Percentiles rank a stretch among this genome's conserved stretches.
Evolutionary conservation across 2,797 vertebrate species (phyloP).

Genomic region (Macropus fuliginosus): DNA sequence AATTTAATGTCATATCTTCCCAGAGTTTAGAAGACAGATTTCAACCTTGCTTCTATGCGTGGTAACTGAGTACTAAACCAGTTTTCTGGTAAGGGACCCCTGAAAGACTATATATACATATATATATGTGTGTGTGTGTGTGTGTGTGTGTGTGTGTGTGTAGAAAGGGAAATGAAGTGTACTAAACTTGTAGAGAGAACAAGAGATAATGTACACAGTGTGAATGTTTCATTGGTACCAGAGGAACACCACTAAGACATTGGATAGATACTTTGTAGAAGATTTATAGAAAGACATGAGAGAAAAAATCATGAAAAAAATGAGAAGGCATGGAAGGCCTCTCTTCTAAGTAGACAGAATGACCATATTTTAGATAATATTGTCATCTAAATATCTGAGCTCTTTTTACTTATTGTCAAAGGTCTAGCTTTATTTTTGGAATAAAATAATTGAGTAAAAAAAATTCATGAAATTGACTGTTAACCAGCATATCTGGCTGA

Average conservation of each 20-base stretch:
- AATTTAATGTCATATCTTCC: slow-evolving; percentile 40
- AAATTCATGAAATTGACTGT: not conserved
- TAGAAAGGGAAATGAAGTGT: not conserved
- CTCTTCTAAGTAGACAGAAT: not conserved
- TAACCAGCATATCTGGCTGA: not conserved
- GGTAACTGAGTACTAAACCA: not conserved
- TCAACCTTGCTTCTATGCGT: not conserved
- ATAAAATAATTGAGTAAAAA: not conserved
- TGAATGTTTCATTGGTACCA: not conserved
- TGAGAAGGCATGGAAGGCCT: not conserved
- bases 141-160: not conserved
- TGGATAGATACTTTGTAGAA: not conserved
- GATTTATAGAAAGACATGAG: not conserved
- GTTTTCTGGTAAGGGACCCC: not conserved
- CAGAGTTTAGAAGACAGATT: slow-evolving; percentile 7
- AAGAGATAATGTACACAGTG: not conserved
- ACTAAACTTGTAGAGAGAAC: not conserved
- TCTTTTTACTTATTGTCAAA: not conserved
- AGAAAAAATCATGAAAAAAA: not conserved
- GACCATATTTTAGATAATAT: not conserved
- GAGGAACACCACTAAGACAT: not conserved
- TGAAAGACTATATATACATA: not conserved
- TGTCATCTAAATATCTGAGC: not conserved
- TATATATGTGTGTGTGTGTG: too few species aligned
- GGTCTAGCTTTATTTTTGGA: not conserved